Base-by-base conservation (phyloP, 1,140 invertebrate genomes). In the Caenorhabditis remanei region DNA sequence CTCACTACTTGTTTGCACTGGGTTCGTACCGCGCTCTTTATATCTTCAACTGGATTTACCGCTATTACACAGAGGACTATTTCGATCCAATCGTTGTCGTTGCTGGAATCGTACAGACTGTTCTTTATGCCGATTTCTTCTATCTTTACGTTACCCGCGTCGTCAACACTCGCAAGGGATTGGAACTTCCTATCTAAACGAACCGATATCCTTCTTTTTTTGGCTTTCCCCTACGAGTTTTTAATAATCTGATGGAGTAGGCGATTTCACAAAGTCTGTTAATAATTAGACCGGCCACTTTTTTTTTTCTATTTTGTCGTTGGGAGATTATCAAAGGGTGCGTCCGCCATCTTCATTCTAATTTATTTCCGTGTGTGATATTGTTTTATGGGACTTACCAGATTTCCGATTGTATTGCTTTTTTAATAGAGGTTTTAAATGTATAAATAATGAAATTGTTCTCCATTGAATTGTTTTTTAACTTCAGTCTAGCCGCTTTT, bases 81-180 rank as follows among this genome's bases (percentile, higher is more conserved):
- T 97, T 97, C 92, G 98, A 99, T 94, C 93, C 97, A 87, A 99
- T 99, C 93, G 97, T 97, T 63, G 97, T 99, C 90, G 95, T 99
- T 55, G 85, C 91, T 56, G 90, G 89, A 58, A 55, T 93, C 90
- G 93, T 94, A 14, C 98, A 99, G 93, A 99, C 98, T 41, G 96
- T 99, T 84, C 95, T 99, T 40, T 99, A 99, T 94, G 99, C 98
- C 94, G 98, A 99, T 94, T 99, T 99, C 95, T 99, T 99, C 94
- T 99, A 99, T 94, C 94, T 99, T 83, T 99, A 99, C 94, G 96
- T 99, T 93, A 99, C 98, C 93, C 98, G 98, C 96, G 96, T 91
- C 14, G 89, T 91, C 41, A 82, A 90, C 41, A 87, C 92, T 41
- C 83, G 88, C 21, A 67, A 87, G 6, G 90, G 91, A 58, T 83